Evolutionary conservation across 1,140 invertebrate genomes (phyloP).

Genomic region (Drosophila bocqueti): DNA sequence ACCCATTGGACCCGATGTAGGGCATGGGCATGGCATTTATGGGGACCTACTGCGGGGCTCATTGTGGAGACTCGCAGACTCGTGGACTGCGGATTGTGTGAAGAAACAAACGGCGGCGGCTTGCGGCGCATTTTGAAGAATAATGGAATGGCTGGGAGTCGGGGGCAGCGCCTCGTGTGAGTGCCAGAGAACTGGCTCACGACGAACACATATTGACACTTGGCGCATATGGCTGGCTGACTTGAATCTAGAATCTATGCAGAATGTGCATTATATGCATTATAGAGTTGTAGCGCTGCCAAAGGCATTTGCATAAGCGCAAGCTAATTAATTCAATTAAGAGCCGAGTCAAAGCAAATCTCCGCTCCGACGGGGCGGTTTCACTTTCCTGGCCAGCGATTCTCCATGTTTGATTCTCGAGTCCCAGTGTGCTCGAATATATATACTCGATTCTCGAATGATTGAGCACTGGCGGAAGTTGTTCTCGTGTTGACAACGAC

Average conservation of each 20-base stretch:
- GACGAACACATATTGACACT: slow-evolving; percentile 61
- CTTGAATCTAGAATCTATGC: slow-evolving; percentile 3
- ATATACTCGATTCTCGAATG: slow-evolving; percentile 30
- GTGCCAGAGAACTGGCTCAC: slow-evolving; percentile 38
- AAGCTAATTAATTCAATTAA: slow-evolving; percentile 79
- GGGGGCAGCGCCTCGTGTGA: slow-evolving; percentile 1
- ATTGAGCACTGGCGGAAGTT: slow-evolving; percentile 79
- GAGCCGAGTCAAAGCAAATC: slow-evolving; percentile 46
- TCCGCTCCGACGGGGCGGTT: slow-evolving; percentile 40
- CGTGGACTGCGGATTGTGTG: slow-evolving; percentile 36
- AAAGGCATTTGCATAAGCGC: slow-evolving; percentile 66
- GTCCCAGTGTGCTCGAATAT: neutral
- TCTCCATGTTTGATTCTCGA: slow-evolving; percentile 1
- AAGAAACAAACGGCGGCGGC: slow-evolving; percentile 55
- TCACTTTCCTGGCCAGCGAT: slow-evolving; percentile 54
- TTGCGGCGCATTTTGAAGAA: slow-evolving; percentile 77
- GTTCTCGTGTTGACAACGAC: slow-evolving; percentile 71
- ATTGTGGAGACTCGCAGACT: slow-evolving; percentile 17
- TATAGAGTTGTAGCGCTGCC: slow-evolving; percentile 2
- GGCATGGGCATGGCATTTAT: slow-evolving; percentile 27
- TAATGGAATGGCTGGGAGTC: slow-evolving; percentile 60
- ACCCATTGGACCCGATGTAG: slow-evolving; percentile 53
- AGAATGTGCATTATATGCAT: slow-evolving; percentile 51
- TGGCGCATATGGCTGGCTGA: slow-evolving; percentile 51
- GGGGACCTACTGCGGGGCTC: slow-evolving; percentile 29